Percentiles rank a stretch among this genome's conserved stretches.
Conservation (phyloP, 2,888 invertebrate genomes). For the Xylota segnis region DNA sequence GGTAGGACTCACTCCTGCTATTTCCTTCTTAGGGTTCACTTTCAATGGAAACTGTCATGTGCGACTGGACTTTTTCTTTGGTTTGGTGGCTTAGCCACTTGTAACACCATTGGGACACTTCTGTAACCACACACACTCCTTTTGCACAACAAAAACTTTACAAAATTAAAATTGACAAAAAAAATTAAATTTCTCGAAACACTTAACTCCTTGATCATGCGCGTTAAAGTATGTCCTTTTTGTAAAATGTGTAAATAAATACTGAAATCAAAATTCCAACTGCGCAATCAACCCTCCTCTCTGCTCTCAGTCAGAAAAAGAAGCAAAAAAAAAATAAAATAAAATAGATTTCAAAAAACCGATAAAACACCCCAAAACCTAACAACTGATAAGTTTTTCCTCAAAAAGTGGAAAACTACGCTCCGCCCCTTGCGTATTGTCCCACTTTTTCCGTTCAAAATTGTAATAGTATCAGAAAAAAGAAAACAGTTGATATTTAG, state of each 20-base stretch:
- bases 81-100: slow-evolving; percentile 29
- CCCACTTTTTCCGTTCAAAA: slow-evolving; percentile 71
- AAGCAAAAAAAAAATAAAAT: slow-evolving; percentile 26
- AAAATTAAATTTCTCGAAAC: slow-evolving; percentile 40
- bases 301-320: slow-evolving; percentile 12
- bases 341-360: slow-evolving; percentile 80
- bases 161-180: slow-evolving; percentile 1
- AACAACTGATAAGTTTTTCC: slow-evolving; percentile 84
- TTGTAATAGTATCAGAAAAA: slow-evolving; percentile 57
- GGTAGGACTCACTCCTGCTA: slow-evolving; percentile 6
- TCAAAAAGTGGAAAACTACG: slow-evolving; percentile 83
- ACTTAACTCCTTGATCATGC: slow-evolving; percentile 64
- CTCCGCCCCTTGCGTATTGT: slow-evolving; percentile 81
- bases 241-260: slow-evolving; percentile 82
- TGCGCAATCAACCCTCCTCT: slow-evolving; percentile 66
- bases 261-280: slow-evolving; percentile 80
- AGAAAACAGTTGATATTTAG: slow-evolving; percentile 52
- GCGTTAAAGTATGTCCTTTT: slow-evolving; percentile 81
- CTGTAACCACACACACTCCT: slow-evolving; percentile 20
- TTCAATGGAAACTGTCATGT: slow-evolving; percentile 63
- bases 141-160: background rate
- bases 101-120: slow-evolving; percentile 11
- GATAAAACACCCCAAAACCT: slow-evolving; percentile 84
- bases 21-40: slow-evolving; percentile 29
- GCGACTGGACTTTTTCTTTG: slow-evolving; percentile 27